phyloP scores from a whole-genome alignment of 1,140 invertebrate species.

The Anagrus nilaparvatae region DNA sequence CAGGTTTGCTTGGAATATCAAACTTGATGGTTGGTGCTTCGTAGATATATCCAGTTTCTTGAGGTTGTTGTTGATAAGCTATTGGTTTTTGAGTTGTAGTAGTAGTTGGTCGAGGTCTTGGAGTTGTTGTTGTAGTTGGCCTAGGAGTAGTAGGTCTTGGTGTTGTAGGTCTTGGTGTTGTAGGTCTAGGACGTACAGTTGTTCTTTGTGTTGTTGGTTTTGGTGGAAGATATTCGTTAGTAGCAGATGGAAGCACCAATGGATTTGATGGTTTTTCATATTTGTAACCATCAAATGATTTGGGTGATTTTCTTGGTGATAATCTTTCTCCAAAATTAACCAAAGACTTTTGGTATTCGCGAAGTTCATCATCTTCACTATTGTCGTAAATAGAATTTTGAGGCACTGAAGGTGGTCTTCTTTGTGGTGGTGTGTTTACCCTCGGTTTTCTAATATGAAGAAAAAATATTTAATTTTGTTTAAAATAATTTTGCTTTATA shows the following conservation, averaged over 20 bases:
- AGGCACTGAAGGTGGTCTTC: too few species aligned
- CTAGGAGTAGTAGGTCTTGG: conserved; percentile 2
- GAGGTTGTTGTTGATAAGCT: not conserved
- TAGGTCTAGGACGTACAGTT: not conserved
- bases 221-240: conserved; percentile 5
- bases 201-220: conserved; percentile 20
- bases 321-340: too few species aligned
- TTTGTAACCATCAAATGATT: conserved; percentile 25
- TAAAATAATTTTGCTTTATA: too few species aligned
- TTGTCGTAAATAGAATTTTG: too few species aligned
- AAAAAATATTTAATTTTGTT: too few species aligned
- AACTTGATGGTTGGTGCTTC: too few species aligned
- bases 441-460: not conserved
- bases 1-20: too few species aligned
- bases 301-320: too few species aligned
- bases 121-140: not conserved
- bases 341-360: too few species aligned
- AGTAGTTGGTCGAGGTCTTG: conserved; percentile 1
- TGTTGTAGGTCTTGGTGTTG: conserved; percentile 5
- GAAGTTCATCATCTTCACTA: too few species aligned
- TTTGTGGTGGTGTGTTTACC: not conserved
- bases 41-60: too few species aligned
- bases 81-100: not conserved
- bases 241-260: conserved; percentile 10
- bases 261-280: conserved; percentile 23